A percentile compares a stretch with the other conserved stretches of the same genome.
Conservation (phyloP, 1,140 invertebrate species). For the Psilanteris sp. region DNA sequence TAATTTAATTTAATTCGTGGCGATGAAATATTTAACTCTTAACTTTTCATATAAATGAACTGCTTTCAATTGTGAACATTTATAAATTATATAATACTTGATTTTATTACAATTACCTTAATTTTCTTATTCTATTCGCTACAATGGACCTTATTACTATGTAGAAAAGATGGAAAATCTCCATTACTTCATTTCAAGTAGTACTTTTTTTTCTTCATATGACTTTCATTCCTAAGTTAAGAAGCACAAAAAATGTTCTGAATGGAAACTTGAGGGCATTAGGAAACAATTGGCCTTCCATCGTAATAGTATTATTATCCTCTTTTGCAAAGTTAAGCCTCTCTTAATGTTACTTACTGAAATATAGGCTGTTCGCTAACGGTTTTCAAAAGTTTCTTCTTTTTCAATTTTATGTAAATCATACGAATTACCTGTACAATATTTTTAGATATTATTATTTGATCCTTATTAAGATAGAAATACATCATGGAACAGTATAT, state of each 20-base stretch:
- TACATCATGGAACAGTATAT: too few relatives aligned
- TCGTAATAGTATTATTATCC: conserved; percentile 63
- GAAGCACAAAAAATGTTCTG: conserved; percentile 63
- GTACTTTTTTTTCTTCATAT: conserved; percentile 62
- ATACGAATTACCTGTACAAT: conserved; percentile 46
- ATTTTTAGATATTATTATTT: too few relatives aligned
- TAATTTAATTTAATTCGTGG: too few relatives aligned
- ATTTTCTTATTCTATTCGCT: conserved; percentile 47
- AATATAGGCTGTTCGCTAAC: conserved; percentile 53
- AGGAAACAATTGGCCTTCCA: conserved; percentile 66
- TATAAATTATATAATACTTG: conserved; percentile 13
- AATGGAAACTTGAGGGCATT: conserved; percentile 65
- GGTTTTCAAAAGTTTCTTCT: conserved; percentile 15
- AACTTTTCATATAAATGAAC: too few relatives aligned
- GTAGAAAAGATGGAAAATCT: conserved; percentile 59
- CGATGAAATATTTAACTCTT: too few relatives aligned
- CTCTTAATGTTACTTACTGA: conserved; percentile 60
- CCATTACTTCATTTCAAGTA: conserved; percentile 59
- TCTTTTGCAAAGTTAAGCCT: conserved; percentile 58
- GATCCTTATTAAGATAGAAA: too few relatives aligned
- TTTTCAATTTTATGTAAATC: conserved; percentile 51
- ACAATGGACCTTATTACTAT: conserved; percentile 52
- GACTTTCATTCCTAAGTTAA: conserved; percentile 60
- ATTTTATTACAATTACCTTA: conserved; percentile 51
- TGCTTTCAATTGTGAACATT: too few relatives aligned